Percentiles rank a stretch among this genome's conserved stretches.
Evolutionary conservation across 2,797 vertebrate species (phyloP).

Genomic region (Sebastes baramenuke): DNA sequence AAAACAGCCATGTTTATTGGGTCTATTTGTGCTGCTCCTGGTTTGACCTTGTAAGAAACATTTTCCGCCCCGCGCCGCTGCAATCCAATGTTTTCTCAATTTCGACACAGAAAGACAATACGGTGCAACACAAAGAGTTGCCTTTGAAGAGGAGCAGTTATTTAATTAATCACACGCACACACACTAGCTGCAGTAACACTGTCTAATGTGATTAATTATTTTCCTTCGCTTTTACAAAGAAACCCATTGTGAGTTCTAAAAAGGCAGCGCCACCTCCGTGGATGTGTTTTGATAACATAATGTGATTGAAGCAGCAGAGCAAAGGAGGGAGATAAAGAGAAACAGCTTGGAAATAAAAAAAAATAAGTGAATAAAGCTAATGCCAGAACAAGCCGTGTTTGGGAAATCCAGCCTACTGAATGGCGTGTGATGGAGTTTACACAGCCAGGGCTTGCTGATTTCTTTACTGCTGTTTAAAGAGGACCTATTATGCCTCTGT

Average conservation of each 20-base stretch:
- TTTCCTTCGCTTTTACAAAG: slow-evolving; percentile 65
- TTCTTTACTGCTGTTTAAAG: background rate
- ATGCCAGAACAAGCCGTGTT: slow-evolving; percentile 60
- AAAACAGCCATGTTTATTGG: slow-evolving; percentile 73
- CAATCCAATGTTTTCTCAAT: slow-evolving; percentile 52
- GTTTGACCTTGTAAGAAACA: slow-evolving; percentile 70
- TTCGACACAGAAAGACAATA: slow-evolving; percentile 54
- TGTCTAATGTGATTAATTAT: slow-evolving; percentile 72
- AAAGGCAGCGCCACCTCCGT: slow-evolving; percentile 62
- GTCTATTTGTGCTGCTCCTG: slow-evolving; percentile 66
- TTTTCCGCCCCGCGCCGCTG: slow-evolving; percentile 38
- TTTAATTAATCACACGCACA: slow-evolving; percentile 71
- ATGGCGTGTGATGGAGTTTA: slow-evolving; percentile 40
- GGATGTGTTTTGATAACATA: slow-evolving; percentile 69
- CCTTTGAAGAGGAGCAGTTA: slow-evolving; percentile 68
- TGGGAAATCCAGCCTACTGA: slow-evolving; percentile 46
- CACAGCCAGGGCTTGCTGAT: slow-evolving; percentile 15
- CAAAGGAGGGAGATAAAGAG: slow-evolving; percentile 66
- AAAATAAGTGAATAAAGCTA: slow-evolving; percentile 30
- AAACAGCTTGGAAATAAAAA: slow-evolving; percentile 66
- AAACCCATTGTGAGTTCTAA: slow-evolving; percentile 65
- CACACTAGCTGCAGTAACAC: slow-evolving; percentile 57
- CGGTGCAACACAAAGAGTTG: slow-evolving; percentile 42
- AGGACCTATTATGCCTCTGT: too few species aligned
- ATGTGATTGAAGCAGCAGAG: slow-evolving; percentile 69